Percentiles rank a stretch among this genome's conserved stretches.
Evolutionary conservation across 2,888 invertebrate species (phyloP).

Genomic region (Cremastobaeus sp.): DNA sequence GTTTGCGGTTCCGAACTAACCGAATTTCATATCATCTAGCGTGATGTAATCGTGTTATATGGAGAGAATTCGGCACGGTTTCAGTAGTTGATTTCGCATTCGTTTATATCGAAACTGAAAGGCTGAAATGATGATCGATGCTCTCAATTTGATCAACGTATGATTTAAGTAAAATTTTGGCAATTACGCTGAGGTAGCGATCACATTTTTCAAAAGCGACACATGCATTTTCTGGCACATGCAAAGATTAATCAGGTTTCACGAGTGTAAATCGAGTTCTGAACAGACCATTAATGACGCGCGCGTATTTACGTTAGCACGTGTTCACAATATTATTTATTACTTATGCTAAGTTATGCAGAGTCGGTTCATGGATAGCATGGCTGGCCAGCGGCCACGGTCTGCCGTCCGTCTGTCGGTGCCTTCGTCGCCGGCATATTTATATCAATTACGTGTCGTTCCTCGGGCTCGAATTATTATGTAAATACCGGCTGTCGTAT

Average conservation of each 20-base stretch:
- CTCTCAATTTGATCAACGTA: too few relatives aligned
- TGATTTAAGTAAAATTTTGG: too few relatives aligned
- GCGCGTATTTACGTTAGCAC: constrained; percentile 73
- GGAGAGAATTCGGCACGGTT: too few relatives aligned
- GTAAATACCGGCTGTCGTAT: constrained; percentile 70
- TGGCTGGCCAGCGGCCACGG: constrained; percentile 71
- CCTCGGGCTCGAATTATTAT: constrained; percentile 75
- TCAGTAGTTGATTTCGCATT: too few relatives aligned
- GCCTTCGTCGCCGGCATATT: constrained; percentile 73
- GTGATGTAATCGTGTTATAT: constrained; percentile 5
- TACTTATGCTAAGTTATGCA: constrained; percentile 78
- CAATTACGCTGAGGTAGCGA: too few relatives aligned
- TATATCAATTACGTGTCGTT: constrained; percentile 78
- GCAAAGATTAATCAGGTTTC: constrained; percentile 46
- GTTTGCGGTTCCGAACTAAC: constrained; percentile 39
- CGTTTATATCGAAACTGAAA: too few relatives aligned
- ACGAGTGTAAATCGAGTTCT: constrained; percentile 49
- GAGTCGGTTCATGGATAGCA: constrained; percentile 69
- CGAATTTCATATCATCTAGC: constrained; percentile 34
- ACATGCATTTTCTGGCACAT: too few relatives aligned
- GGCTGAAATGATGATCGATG: too few relatives aligned
- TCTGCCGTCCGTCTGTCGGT: constrained; percentile 74
- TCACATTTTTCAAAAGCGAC: too few relatives aligned
- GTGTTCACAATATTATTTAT: constrained; percentile 77
- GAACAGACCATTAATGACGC: constrained; percentile 64